Evolutionary conservation across 2,888 invertebrate species (phyloP).

Genomic region (Mantis religiosa): DNA sequence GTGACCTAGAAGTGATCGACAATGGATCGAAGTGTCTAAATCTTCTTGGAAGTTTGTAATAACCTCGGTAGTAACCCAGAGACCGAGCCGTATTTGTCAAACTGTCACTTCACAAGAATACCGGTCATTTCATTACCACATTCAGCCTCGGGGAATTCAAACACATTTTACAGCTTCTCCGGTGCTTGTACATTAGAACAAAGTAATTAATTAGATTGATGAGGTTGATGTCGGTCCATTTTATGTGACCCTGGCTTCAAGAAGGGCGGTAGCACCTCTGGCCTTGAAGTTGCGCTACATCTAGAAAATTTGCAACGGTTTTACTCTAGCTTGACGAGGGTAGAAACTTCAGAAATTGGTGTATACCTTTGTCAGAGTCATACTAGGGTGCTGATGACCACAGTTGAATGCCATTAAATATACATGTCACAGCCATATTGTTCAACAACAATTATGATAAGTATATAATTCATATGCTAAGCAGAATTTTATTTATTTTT

Average conservation of each 20-base stretch:
- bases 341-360: no score
- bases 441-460: no score
- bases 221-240: background rate
- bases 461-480: no score
- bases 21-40: background rate
- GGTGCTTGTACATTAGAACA: background rate
- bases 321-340: no score
- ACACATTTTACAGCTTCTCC: background rate
- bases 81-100: background rate
- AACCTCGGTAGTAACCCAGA: background rate
- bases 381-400: no score
- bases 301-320: background rate
- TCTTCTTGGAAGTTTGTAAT: background rate
- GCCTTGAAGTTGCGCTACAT: background rate
- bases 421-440: no score
- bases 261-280: background rate
- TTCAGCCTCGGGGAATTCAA: background rate
- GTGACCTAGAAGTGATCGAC: background rate
- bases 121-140: slow-evolving; percentile 1
- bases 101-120: background rate
- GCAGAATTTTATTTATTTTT: no score
- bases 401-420: no score
- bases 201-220: slow-evolving; percentile 7
- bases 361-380: no score
- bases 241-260: background rate